Base-by-base conservation (phyloP, 1,140 invertebrate species). In the Papilio aristodemus region DNA sequence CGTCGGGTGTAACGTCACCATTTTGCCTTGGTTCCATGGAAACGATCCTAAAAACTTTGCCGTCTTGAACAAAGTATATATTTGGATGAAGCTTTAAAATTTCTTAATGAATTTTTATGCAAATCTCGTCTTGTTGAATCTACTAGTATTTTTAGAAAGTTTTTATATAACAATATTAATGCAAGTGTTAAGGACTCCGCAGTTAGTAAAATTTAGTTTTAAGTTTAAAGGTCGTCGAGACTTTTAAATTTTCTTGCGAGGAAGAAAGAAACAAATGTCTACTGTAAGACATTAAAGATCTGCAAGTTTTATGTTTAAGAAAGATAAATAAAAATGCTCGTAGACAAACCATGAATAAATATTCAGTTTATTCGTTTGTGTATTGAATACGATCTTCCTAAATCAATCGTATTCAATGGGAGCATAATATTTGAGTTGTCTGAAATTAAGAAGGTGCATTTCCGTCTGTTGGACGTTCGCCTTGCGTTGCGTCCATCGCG, bases 391-490 rank as follows among this genome's bases (percentile, higher is more conserved):
- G 27, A 2, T 32, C 6, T 32, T 3, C 2, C 2, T 32, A 32
- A 32, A 32, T 32, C 2, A 32, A 32, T 32, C 27, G 27, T 32
- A 32, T 32, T 32, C 27, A 32, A 3, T 32, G 27, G 27, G 27
- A 3, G n/a, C n/a, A n/a, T n/a, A n/a, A 32, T 32, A 32, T 32
- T 32, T 32, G 27, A 32, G 2, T 32, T 32, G 27, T 2, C 27
- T 32, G 27, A 32, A 32, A 32, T 6, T 32, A 32, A 32, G 6
- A 32, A 32, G 27, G 27, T 32, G 70, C 64, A 68, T 75, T 75
- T 75, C 70, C 69, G 57, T 66, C 58, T n/a, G 11, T 37, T 63
- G 71, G 72, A 68, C 72, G 68, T 63, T 58, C 69, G 74, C 71
- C 71, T 76, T 73, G 74, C 71, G 71, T 72, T 60, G 38, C 46